Conservation (phyloP, 2,888 invertebrate genomes). For the Caenorhabditis drosophilae region DNA sequence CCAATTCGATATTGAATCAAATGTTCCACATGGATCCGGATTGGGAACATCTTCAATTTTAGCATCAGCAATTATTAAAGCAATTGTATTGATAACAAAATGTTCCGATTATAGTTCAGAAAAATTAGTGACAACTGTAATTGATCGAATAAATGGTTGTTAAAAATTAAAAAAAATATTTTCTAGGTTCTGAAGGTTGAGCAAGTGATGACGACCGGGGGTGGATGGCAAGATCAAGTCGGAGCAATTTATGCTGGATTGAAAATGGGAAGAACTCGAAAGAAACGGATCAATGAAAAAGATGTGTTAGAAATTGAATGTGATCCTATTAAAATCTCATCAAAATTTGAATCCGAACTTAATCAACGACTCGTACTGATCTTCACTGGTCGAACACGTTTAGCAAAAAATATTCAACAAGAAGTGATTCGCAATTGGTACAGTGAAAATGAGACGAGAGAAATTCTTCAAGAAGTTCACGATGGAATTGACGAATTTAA, state of each 20-base stretch:
- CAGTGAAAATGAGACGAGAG: slow-evolving; percentile 24
- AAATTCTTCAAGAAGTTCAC: slow-evolving; percentile 15
- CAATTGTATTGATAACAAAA: slow-evolving; percentile 55
- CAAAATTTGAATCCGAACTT: slow-evolving; percentile 66
- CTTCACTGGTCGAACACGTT: slow-evolving; percentile 73
- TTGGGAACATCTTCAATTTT: slow-evolving; percentile 75
- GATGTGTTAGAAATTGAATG: slow-evolving; percentile 55
- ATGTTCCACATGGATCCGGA: slow-evolving; percentile 68
- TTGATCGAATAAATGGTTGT: neutral
- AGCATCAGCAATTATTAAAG: slow-evolving; percentile 72
- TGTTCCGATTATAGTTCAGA: neutral
- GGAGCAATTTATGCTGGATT: slow-evolving; percentile 72
- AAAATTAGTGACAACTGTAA: slow-evolving; percentile 19
- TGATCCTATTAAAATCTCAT: slow-evolving; percentile 62
- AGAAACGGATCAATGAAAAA: neutral
- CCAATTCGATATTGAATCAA: slow-evolving; percentile 37
- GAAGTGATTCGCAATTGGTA: slow-evolving; percentile 50
- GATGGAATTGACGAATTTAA: slow-evolving; percentile 26
- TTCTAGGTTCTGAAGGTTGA: slow-evolving; percentile 72
- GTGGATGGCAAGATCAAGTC: slow-evolving; percentile 74
- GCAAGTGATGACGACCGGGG: slow-evolving; percentile 74
- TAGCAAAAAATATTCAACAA: slow-evolving; percentile 74
- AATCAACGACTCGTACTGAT: slow-evolving; percentile 71
- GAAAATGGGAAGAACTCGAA: slow-evolving; percentile 67
- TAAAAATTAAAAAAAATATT: neutral